Conservation (phyloP, 2,888 invertebrate species). For the Melinaea marsaeus region DNA sequence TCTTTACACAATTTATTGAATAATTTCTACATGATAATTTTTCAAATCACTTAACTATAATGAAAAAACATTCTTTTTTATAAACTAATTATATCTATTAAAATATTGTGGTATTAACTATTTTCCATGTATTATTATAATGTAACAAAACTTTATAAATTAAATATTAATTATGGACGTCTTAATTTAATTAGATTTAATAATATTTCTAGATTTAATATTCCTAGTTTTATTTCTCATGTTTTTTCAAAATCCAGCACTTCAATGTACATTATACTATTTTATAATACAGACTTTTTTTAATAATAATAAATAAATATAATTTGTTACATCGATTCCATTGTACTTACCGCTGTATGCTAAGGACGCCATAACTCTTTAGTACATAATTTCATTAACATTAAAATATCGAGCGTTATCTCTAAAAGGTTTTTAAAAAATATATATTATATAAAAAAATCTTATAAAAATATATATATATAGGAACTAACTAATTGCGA, state of each 20-base stretch:
- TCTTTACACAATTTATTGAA: constrained; percentile 61
- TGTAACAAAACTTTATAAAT: constrained; percentile 12
- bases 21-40: constrained; percentile 58
- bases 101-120: constrained; percentile 38
- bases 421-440: constrained; percentile 65
- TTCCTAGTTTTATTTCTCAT: constrained; percentile 38
- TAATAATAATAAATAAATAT: constrained; percentile 18
- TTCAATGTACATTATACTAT: constrained; percentile 60
- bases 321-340: constrained; percentile 59
- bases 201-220: constrained; percentile 9
- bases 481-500: neutral
- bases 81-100: constrained; percentile 2
- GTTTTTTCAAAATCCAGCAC: constrained; percentile 28
- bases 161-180: constrained; percentile 35
- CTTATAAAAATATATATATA: constrained; percentile 24
- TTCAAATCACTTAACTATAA: constrained; percentile 47
- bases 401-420: constrained; percentile 49
- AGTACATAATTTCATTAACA: constrained; percentile 54
- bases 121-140: constrained; percentile 32
- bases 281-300: constrained; percentile 52
- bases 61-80: constrained; percentile 14
- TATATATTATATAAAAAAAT: constrained; percentile 66
- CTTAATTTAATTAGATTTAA: constrained; percentile 20
- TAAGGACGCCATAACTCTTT: constrained; percentile 45
- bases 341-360: constrained; percentile 54